These are phyloP conservation scores for Tetropium fuscum DNA, from an alignment of 2,888 invertebrate species.

Conservation along the genomic window DNA sequence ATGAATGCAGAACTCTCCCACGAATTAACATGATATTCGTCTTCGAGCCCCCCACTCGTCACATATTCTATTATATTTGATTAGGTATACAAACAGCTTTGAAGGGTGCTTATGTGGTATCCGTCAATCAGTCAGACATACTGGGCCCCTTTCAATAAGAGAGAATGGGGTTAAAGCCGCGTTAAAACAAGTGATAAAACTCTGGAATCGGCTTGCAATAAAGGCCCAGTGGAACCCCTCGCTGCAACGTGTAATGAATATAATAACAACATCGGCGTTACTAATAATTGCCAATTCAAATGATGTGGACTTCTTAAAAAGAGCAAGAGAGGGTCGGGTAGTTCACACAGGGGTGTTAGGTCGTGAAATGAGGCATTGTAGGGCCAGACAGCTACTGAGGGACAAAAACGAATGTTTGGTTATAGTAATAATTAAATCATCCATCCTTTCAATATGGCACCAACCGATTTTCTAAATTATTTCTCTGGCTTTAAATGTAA, in stretches of 20 bases:
- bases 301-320: conserved; percentile 52
- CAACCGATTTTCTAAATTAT: too few species aligned
- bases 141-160: conserved; percentile 43
- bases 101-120: conserved; percentile 42
- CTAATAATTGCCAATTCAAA: conserved; percentile 58
- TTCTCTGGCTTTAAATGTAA: too few species aligned
- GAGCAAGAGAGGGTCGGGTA: conserved; percentile 50
- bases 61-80: conserved; percentile 35
- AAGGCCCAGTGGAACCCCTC: conserved; percentile 44
- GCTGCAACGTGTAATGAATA: conserved; percentile 55
- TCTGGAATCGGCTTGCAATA: conserved; percentile 34
- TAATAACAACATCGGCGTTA: conserved; percentile 57
- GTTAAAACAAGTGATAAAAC: conserved; percentile 55
- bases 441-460: too few species aligned
- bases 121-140: conserved; percentile 44
- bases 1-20: conserved; percentile 14
- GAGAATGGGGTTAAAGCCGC: conserved; percentile 51
- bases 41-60: conserved; percentile 18
- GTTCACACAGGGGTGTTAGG: conserved; percentile 50
- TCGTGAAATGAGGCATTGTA: conserved; percentile 52
- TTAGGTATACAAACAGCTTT: conserved; percentile 38
- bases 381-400: conserved; percentile 36
- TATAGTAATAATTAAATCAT: too few species aligned
- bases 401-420: conserved; percentile 24
- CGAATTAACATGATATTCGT: conserved; percentile 19